These are phyloP conservation scores for Craseonycteris thonglongyai DNA, from an alignment of 2,113 vertebrate genomes.

Conservation along the genomic window DNA sequence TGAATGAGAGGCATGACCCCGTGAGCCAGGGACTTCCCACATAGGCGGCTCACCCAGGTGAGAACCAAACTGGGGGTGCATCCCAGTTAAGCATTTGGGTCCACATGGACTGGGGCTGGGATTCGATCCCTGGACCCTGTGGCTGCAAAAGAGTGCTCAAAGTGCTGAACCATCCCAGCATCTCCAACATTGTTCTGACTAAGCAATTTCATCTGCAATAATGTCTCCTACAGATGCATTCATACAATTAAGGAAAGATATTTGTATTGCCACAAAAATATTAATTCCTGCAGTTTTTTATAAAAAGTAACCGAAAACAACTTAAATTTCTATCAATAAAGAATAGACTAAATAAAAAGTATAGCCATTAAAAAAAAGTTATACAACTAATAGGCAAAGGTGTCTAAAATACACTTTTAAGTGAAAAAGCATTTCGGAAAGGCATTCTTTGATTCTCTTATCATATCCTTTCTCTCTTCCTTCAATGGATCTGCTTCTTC, in stretches of 20 bases:
- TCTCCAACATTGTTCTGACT: background rate
- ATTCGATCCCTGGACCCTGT: too few species aligned
- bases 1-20: too few species aligned
- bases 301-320: background rate
- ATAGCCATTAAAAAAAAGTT: background rate
- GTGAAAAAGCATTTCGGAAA: slow-evolving; percentile 9
- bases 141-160: too few species aligned
- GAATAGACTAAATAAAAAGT: background rate
- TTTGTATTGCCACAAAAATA: background rate
- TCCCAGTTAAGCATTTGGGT: too few species aligned
- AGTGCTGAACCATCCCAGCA: too few species aligned
- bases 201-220: background rate
- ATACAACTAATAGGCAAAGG: background rate
- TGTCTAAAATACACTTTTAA: slow-evolving; percentile 8
- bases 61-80: too few species aligned
- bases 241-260: background rate
- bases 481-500: background rate
- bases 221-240: background rate
- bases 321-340: background rate
- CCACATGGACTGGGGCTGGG: too few species aligned
- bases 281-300: background rate
- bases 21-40: too few species aligned
- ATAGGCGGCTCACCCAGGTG: too few species aligned
- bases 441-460: background rate
- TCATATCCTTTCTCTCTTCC: background rate